These are phyloP conservation scores for Lingula anatina DNA, from an alignment of 2,888 invertebrate genomes.

Conservation along the genomic window DNA sequence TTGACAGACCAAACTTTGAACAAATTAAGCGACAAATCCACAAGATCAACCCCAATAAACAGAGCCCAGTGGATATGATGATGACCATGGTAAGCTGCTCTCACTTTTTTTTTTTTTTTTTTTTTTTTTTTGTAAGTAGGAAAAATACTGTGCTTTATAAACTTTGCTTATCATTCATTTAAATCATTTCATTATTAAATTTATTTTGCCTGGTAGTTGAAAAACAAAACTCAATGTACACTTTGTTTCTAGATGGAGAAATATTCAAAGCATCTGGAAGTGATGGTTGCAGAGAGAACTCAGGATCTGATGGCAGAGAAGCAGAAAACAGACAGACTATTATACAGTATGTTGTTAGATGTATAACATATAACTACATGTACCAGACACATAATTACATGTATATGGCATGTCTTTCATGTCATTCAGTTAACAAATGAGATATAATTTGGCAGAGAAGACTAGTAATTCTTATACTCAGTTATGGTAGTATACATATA, in stretches of 20 bases:
- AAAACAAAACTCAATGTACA: too few species aligned
- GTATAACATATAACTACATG: not conserved
- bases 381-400: not conserved
- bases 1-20: conserved; percentile 27
- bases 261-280: conserved; percentile 37
- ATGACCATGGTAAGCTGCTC: conserved; percentile 35
- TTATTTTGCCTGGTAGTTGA: too few species aligned
- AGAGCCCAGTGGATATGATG: conserved; percentile 41
- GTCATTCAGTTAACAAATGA: too few species aligned
- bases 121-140: not conserved
- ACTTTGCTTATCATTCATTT: not conserved
- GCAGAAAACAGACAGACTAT: conserved; percentile 33
- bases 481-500: too few species aligned
- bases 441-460: too few species aligned
- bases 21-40: conserved; percentile 22
- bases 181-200: too few species aligned
- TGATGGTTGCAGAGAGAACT: conserved; percentile 32
- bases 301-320: conserved; percentile 34
- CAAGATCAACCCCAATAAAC: conserved; percentile 35
- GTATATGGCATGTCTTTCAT: too few species aligned
- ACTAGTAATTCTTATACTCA: too few species aligned
- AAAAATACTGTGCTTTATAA: not conserved
- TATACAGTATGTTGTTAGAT: conserved; percentile 25
- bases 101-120: not conserved
- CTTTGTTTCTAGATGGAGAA: conserved; percentile 36